Percentiles rank a stretch among this genome's conserved stretches.
phyloP scores from a whole-genome alignment of 2,888 invertebrate species.

The Rosalia funebris region DNA sequence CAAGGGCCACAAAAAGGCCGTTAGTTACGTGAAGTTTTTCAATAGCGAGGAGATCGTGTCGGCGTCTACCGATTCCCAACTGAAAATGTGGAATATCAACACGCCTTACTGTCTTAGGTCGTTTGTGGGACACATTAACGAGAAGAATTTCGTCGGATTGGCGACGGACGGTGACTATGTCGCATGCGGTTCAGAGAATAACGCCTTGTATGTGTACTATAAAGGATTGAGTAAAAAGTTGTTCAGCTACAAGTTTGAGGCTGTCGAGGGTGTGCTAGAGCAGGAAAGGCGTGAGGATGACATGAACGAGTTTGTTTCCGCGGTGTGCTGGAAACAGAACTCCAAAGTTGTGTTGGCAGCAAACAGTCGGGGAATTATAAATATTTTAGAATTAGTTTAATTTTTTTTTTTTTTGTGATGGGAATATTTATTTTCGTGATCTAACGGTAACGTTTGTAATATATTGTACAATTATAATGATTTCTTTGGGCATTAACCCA shows the following conservation, averaged over 20 bases:
- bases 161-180: conserved; percentile 93
- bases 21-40: conserved; percentile 92
- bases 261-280: conserved; percentile 79
- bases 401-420: conserved; percentile 10
- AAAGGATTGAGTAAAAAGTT: conserved; percentile 88
- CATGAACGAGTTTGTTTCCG: conserved; percentile 92
- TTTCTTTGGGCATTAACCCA: conserved; percentile 14
- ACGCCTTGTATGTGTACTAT: conserved; percentile 91
- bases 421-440: conserved; percentile 23
- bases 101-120: conserved; percentile 81
- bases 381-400: conserved; percentile 82
- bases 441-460: conserved; percentile 26
- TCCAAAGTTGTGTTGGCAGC: conserved; percentile 90
- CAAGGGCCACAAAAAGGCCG: conserved; percentile 89
- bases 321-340: conserved; percentile 91
- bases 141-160: conserved; percentile 95
- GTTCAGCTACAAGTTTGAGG: conserved; percentile 88
- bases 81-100: conserved; percentile 91
- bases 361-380: conserved; percentile 93
- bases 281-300: conserved; percentile 84
- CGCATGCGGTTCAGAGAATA: conserved; percentile 95
- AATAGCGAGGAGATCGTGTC: conserved; percentile 88
- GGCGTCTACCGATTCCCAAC: conserved; percentile 90
- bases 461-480: conserved; percentile 3
- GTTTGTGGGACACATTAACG: conserved; percentile 91